Base-by-base conservation (phyloP, 2,888 invertebrate genomes). In the Amblyteles armatorius region DNA sequence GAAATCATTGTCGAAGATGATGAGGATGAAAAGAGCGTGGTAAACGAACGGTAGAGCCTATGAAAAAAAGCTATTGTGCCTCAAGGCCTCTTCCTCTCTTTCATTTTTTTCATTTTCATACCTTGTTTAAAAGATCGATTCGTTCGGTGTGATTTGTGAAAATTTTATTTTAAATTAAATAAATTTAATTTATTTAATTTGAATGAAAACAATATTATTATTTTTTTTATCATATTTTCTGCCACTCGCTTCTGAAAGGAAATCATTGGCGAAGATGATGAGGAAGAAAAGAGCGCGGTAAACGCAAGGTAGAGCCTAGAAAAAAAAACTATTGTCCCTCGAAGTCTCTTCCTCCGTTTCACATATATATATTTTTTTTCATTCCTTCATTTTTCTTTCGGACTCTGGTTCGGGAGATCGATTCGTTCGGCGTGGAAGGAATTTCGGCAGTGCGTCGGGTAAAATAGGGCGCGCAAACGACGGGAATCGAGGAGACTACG, bases 401-500 rank as follows among this genome's bases (percentile, higher is more conserved):
- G 52, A 80, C 36, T 55, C 26, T 19, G 44, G 48, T 40, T 40
- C 9, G 40, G 74, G 79, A 65, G 63, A 71, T 81, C 77, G 57
- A 78, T 63, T 40, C 40, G 69, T 16, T 52, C 40, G 16, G 57
- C 11, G 63, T 55, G 73, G 78, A 50, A 69, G 77, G 22, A 57
- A 74, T 26, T 79, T 79, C 79, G 67, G 79, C 79, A 74, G 50
- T 76, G 16, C 44, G 69, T 55, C 74, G 57, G 68, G 79, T 74
- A 50, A 40, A 22, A 50, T 44, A 36, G 16, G 36, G 40, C n/a
- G 57, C 29, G 63, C 52, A 65, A 48, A 68, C 48, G 63, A 40
- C 79, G 67, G 72, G 52, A 48, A 83, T 79, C 77, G 72, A 84
- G 55, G 72, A 67, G 68, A 79, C 36, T 44, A 44, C 65, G 83